Evolutionary conservation across 1,140 invertebrate genomes (phyloP).

Genomic region (Eriocheir sinensis): DNA sequence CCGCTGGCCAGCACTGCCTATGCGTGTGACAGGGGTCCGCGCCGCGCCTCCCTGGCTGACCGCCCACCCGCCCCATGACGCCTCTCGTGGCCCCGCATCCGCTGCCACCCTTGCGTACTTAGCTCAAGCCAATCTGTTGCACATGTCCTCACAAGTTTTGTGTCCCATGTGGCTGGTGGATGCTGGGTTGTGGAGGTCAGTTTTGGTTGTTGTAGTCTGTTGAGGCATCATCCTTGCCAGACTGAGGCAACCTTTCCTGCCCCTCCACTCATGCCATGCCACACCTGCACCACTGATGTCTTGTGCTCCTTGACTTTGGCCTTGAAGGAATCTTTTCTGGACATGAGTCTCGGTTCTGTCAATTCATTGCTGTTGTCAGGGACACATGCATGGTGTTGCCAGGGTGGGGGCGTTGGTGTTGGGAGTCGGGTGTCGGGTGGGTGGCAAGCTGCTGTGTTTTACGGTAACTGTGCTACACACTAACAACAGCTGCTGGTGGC

Average conservation of each 20-base stretch:
- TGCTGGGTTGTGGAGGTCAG: background rate
- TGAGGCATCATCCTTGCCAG: background rate
- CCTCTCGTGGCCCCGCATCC: background rate
- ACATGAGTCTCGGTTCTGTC: background rate
- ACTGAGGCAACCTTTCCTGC: background rate
- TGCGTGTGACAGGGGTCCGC: background rate
- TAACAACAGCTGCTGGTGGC: conserved; percentile 96
- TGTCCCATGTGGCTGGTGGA: background rate
- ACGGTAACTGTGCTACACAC: conserved; percentile 71
- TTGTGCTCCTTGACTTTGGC: background rate
- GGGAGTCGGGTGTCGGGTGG: background rate
- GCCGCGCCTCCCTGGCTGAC: background rate
- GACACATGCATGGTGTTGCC: background rate
- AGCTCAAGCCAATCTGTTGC: background rate
- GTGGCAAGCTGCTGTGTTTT: conserved; percentile 32
- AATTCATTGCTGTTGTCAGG: background rate
- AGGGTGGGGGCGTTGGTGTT: background rate
- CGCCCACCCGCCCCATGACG: background rate
- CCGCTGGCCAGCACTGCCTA: background rate
- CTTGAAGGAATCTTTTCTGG: too few species aligned
- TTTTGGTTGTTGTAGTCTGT: background rate
- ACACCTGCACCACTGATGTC: background rate
- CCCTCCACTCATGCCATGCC: background rate
- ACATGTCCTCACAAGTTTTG: background rate
- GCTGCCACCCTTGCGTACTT: too few species aligned